Evolutionary conservation across 2,888 invertebrate species (phyloP).

Genomic region (Heteromyza rotundicornis): DNA sequence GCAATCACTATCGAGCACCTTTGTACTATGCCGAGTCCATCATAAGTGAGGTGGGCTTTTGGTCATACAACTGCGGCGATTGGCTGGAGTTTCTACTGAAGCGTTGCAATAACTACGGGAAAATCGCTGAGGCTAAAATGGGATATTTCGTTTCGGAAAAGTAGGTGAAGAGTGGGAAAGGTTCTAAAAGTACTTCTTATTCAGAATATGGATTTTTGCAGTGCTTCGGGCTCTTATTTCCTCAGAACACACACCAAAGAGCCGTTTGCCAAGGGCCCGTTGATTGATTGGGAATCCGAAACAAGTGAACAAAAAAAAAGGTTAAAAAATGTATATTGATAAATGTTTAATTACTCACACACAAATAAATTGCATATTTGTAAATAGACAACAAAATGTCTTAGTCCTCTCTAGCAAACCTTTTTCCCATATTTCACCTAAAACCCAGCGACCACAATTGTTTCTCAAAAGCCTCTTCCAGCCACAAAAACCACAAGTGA

Average conservation of each 20-base stretch:
- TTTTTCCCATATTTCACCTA: no score
- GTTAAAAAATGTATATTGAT: no score
- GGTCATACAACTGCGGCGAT: conserved; percentile 65
- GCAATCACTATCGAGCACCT: conserved; percentile 69
- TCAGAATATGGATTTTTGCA: conserved; percentile 45
- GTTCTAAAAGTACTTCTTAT: not conserved
- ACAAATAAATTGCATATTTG: no score
- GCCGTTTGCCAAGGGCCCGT: conserved; percentile 48
- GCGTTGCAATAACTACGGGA: conserved; percentile 58
- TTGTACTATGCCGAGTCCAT: conserved; percentile 68
- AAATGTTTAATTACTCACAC: no score
- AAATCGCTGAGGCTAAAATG: conserved; percentile 57
- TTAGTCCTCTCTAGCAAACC: no score
- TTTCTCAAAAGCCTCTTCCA: no score
- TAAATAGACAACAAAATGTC: no score
- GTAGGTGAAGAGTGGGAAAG: conserved; percentile 54
- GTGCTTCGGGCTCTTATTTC: conserved; percentile 65
- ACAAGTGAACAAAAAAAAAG: no score
- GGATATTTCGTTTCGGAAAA: conserved; percentile 65
- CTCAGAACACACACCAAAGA: conserved; percentile 49
- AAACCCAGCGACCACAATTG: no score
- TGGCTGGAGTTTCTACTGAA: conserved; percentile 65
- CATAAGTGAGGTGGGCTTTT: conserved; percentile 65
- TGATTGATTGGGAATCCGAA: conserved; percentile 36
- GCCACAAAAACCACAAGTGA: no score